Evolutionary conservation across 2,797 vertebrate species (phyloP).

Genomic region (Coccyzus lansbergi): DNA sequence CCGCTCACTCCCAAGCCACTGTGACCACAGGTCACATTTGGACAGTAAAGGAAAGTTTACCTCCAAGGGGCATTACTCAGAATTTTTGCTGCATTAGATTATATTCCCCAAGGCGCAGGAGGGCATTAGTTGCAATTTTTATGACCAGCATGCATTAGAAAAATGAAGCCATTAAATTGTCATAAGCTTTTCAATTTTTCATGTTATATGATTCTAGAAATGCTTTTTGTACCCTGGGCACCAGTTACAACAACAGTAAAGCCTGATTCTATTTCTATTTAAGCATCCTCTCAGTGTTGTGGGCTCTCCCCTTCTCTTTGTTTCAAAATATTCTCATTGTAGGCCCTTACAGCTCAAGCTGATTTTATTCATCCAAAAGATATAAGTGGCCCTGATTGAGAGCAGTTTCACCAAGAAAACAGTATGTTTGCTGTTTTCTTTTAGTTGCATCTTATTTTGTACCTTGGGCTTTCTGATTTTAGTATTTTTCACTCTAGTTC

Average conservation of each 20-base stretch:
- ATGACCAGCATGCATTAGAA: background rate
- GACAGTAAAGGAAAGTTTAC: slow-evolving; percentile 2
- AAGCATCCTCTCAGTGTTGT: background rate
- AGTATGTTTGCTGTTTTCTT: background rate
- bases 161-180: slow-evolving; percentile 51
- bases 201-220: slow-evolving; percentile 8
- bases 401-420: background rate
- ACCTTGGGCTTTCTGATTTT: background rate
- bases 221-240: background rate
- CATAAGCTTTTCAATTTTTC: slow-evolving; percentile 52
- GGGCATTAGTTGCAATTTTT: slow-evolving; percentile 36
- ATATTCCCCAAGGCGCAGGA: slow-evolving; percentile 1
- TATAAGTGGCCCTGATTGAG: background rate
- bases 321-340: background rate
- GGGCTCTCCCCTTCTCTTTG: background rate
- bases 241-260: slow-evolving; percentile 7
- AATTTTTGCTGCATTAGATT: slow-evolving; percentile 30
- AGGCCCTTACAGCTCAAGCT: background rate
- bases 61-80: background rate
- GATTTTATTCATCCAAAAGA: background rate
- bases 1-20: background rate
- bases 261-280: background rate
- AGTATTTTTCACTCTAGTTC: background rate
- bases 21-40: background rate
- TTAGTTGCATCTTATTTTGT: background rate